Evolutionary conservation across 2,888 invertebrate genomes (phyloP).

Genomic region (Oscheius onirici): DNA sequence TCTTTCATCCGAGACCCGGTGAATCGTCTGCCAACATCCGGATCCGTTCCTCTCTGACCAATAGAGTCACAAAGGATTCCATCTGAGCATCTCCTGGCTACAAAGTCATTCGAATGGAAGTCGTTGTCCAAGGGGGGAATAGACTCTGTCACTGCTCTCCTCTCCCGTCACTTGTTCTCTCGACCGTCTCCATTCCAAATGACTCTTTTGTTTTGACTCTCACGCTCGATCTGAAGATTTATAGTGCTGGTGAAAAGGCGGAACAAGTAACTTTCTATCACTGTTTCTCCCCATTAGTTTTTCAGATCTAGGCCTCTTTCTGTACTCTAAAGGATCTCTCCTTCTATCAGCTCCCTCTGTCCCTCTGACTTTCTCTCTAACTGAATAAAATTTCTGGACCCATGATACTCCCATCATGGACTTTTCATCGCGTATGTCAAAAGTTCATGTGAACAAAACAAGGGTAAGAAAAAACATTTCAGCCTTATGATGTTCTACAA

Average conservation of each 20-base stretch:
- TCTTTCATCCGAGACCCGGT: slow-evolving; percentile 35
- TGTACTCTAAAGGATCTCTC: slow-evolving; percentile 38
- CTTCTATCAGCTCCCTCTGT: slow-evolving; percentile 42
- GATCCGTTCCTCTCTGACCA: slow-evolving; percentile 60
- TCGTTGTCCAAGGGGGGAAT: slow-evolving; percentile 35
- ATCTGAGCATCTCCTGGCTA: slow-evolving; percentile 13
- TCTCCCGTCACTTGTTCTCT: slow-evolving; percentile 46
- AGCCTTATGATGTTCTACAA: too few species aligned
- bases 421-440: too few species aligned
- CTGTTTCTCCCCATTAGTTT: neutral
- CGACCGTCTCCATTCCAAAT: slow-evolving; percentile 43
- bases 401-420: too few species aligned
- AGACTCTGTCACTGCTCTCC: slow-evolving; percentile 46
- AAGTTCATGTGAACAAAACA: too few species aligned
- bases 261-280: too few species aligned
- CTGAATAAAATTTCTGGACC: too few species aligned
- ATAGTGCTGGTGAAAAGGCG: slow-evolving; percentile 43
- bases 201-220: slow-evolving; percentile 49
- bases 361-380: too few species aligned
- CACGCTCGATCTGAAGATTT: slow-evolving; percentile 39
- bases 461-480: too few species aligned
- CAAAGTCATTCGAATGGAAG: slow-evolving; percentile 48
- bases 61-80: slow-evolving; percentile 59
- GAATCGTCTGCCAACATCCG: slow-evolving; percentile 50
- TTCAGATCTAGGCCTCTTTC: neutral